Evolutionary conservation across 1,140 invertebrate genomes (phyloP), one percentile per base, ranked within the genome.

Genomic region (Drosophila sp.): DNA sequence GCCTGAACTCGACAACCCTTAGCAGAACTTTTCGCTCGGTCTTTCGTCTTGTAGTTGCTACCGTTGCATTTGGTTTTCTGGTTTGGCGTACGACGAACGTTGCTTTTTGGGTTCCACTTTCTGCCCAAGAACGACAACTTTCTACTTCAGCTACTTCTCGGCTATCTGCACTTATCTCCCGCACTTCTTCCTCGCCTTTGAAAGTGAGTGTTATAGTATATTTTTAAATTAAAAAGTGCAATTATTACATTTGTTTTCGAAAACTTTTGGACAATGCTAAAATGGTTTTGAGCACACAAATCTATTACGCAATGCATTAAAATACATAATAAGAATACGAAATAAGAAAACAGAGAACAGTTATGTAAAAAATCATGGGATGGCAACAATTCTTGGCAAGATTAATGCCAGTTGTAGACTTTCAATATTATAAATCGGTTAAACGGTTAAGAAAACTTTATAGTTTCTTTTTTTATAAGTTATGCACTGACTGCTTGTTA

Each of bases 31-130:
- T 62, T 40, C 13, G 61, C 67, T 73, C 40, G 51, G 61, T 58
- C 34, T 38, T 62, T 69, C 7, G 16, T 62, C 18, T 45, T 71
- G 45, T 66, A 16, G 51, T 59, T 72, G 73, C 51, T 50, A 46
- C 40, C 63, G 80, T 67, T 89, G 83, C 83, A 89, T 83, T 89
- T 79, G 84, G 79, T 72, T 89, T 83, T 89, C 84, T 89, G 79
- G 84, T 83, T 48, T 89, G 79, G 79, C 76, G 77, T 66, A 80
- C 83, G 53, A 69, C 83, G 84, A 80, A 89, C 83, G 84, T 89
- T 87, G 83, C 69, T 63, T 67, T 76, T 58, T 75, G 79, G 83
- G 74, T 66, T 78, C 66, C 36, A 70, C 41, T 62, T 65, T 64
- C 61, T 41, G 62, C 66, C 67, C 69, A 78, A 75, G 66, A 81